Conservation (phyloP, 2,888 invertebrate genomes). For the Ctenicera cuprea region DNA sequence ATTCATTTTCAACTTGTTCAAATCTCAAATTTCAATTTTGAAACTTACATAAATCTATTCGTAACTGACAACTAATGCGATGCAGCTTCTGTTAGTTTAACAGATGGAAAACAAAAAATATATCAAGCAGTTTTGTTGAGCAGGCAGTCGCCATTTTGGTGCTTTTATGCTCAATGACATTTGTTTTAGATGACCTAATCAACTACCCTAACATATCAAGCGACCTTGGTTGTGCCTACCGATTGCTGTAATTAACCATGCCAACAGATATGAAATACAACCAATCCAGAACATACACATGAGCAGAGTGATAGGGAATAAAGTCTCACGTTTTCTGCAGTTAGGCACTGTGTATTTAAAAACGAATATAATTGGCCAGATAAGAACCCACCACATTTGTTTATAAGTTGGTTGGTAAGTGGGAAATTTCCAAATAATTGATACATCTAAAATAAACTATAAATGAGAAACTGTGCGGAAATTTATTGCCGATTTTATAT, state of each 20-base stretch:
- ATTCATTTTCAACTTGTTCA: too few species aligned
- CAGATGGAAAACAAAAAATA: too few species aligned
- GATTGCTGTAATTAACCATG: conserved; percentile 86
- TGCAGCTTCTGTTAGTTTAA: too few species aligned
- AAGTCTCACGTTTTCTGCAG: conserved; percentile 75
- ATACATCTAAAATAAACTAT: conserved; percentile 9
- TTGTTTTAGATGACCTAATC: too few species aligned
- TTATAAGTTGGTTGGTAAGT: conserved; percentile 68
- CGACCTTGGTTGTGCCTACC: too few species aligned
- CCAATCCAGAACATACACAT: conserved; percentile 88
- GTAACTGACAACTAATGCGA: too few species aligned
- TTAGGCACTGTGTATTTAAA: conserved; percentile 85
- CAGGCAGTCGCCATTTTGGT: too few species aligned
- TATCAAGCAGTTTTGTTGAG: too few species aligned
- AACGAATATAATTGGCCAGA: conserved; percentile 81
- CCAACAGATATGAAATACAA: conserved; percentile 82
- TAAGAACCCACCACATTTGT: conserved; percentile 75
- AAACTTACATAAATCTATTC: too few species aligned
- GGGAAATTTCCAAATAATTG: conserved; percentile 74
- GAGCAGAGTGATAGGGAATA: conserved; percentile 80
- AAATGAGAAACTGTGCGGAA: not conserved
- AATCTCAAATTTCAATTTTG: too few species aligned
- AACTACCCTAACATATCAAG: too few species aligned
- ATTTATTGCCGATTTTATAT: not conserved
- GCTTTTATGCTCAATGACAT: too few species aligned